Evolutionary conservation across 2,113 vertebrate genomes (phyloP), one percentile per base, ranked within the genome.

Genomic region (Regulus satrapa): DNA sequence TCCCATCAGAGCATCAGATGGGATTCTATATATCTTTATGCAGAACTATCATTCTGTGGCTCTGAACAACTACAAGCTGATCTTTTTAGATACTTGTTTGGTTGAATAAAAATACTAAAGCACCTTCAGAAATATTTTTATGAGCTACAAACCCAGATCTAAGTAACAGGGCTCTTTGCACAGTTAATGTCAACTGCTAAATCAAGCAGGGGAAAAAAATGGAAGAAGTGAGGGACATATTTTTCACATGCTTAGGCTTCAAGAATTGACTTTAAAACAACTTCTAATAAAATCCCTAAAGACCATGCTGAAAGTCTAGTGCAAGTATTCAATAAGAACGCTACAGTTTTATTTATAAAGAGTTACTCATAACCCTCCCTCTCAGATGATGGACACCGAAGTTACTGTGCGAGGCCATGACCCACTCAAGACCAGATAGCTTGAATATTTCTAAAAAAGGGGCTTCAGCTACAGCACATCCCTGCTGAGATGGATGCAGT

Each of bases 191-290:
- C 61, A 36, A 36, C 61, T 64, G 67, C 18, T 48, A 14, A 72
- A 13, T n/a, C 15, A 93, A 56, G 3, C 10, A 13, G 8, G 10
- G 2, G 7, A 0, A 4, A 17, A 32, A 20, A 32, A 20, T 25
- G 5, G 4, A 2, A 24, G 8, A 6, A 9, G 12, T 6, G 10
- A 26, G 7, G 4, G 3, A 17, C 9, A 23, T 19, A 32, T 23
- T 74, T 87, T 90, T 64, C 38, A 74, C 11, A 6, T 59, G n/a
- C 10, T 31, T 2, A 2, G 9, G 8, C 14, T 49, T 62, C 43
- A 75, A 85, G 25, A 94, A 75, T 24, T 45, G 19, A 19, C 29
- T 85, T 85, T 6, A 54, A 92, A 82, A 3, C 3, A 13, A 28
- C 9, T 49, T 61, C 31, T 77, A 14, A 41, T 62, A 82, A n/a